A percentile compares a stretch with the other conserved stretches of the same genome.
These are phyloP conservation scores for Hylyphantes graminicola DNA, from an alignment of 1,140 invertebrate species.

Conservation along the genomic window DNA sequence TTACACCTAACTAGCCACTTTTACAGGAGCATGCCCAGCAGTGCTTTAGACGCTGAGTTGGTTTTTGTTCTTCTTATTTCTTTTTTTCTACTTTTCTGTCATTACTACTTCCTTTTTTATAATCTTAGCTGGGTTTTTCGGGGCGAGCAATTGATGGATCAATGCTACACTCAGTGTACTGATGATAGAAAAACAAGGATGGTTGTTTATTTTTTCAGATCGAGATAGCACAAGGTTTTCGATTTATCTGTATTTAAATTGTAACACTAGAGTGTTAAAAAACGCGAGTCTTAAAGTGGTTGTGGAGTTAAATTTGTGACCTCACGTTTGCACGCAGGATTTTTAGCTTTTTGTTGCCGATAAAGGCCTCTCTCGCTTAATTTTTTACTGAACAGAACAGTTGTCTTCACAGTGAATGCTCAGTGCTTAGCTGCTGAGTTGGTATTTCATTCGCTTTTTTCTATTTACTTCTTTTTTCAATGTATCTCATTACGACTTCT, in stretches of 20 bases:
- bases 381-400: no score
- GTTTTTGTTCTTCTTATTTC: neutral
- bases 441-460: neutral
- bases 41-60: neutral
- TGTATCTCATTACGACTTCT: no score
- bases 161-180: neutral
- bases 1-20: conserved; percentile 58
- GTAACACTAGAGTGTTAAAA: no score
- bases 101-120: neutral
- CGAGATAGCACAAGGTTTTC: no score
- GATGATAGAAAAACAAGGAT: neutral
- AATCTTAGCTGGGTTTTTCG: neutral
- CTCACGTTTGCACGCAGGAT: conserved; percentile 42
- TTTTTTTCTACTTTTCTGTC: neutral
- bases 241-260: no score
- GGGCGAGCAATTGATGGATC: neutral
- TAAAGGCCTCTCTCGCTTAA: no score
- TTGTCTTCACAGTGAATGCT: no score
- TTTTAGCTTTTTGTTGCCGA: conserved; percentile 55
- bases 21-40: conserved; percentile 36
- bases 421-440: conserved; percentile 21
- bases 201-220: neutral
- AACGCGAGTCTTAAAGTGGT: no score
- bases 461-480: neutral
- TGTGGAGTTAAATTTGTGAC: conserved; percentile 13